Conservation (phyloP, 2,888 invertebrate genomes). For the Sminthurinus aureus region DNA sequence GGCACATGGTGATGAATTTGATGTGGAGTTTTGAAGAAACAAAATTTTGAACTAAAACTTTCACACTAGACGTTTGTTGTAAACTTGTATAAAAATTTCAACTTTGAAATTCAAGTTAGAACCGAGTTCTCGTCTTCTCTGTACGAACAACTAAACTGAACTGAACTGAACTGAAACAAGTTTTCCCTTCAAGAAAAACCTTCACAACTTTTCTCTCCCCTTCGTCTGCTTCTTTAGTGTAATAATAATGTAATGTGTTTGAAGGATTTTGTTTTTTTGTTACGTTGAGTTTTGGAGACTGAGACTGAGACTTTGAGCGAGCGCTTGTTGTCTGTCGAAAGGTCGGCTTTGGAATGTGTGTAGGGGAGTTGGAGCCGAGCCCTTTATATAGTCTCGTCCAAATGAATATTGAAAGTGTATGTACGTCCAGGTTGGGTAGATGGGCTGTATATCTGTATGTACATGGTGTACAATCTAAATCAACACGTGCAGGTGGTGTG, state of each 20-base stretch:
- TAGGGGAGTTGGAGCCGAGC: constrained; percentile 43
- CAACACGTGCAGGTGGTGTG: neutral
- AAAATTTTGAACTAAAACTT: neutral
- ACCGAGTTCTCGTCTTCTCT: neutral
- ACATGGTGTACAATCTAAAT: neutral
- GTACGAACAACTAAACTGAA: neutral
- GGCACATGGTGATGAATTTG: constrained; percentile 5
- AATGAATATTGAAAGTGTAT: neutral
- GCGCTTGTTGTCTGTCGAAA: constrained; percentile 36
- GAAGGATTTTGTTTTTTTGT: neutral
- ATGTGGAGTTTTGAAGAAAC: neutral
- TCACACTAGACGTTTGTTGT: neutral
- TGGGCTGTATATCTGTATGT: too few relatives aligned
- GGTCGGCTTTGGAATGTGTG: constrained; percentile 53
- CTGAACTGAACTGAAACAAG: constrained; percentile 10
- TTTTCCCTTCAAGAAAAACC: neutral
- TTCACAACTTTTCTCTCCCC: constrained; percentile 1
- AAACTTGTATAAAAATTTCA: neutral
- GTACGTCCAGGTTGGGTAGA: neutral
- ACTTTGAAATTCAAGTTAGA: too few relatives aligned
- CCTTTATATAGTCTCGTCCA: constrained; percentile 49
- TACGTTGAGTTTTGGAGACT: neutral
- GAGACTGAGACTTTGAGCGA: neutral
- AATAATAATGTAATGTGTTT: neutral
- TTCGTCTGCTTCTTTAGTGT: neutral